Conservation (phyloP, 2,113 vertebrate genomes). For the Gobio gobio region DNA sequence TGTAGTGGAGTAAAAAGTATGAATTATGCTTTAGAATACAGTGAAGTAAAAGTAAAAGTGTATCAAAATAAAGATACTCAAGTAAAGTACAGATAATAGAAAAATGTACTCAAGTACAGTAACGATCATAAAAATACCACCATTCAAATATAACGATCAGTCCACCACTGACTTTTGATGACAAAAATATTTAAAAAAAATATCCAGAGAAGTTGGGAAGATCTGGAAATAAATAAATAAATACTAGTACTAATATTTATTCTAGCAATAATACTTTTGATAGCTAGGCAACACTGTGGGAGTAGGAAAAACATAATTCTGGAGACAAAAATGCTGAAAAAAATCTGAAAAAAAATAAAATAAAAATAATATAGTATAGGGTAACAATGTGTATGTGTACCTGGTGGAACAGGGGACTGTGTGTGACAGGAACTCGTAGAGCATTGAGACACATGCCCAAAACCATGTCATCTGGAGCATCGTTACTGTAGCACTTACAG, state of each 20-base stretch:
- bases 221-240: background rate
- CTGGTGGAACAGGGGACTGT: constrained; percentile 97
- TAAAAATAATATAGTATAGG: too few species aligned
- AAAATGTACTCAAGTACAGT: too few species aligned
- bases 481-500: constrained; percentile 92
- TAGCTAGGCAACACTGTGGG: background rate
- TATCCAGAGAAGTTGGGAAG: background rate
- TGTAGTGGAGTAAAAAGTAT: too few species aligned
- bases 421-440: constrained; percentile 88
- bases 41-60: too few species aligned
- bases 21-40: too few species aligned
- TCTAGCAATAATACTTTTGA: background rate
- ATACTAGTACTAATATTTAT: background rate
- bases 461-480: constrained; percentile 96
- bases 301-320: background rate
- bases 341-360: background rate
- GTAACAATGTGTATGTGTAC: constrained; percentile 48
- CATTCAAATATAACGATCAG: too few species aligned
- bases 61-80: too few species aligned
- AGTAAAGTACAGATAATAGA: too few species aligned
- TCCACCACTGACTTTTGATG: background rate
- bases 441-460: constrained; percentile 96
- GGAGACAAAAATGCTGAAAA: background rate
- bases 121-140: too few species aligned
- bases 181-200: background rate